phyloP scores from a whole-genome alignment of 2,888 invertebrate species.

The Cyaniris semiargus region DNA sequence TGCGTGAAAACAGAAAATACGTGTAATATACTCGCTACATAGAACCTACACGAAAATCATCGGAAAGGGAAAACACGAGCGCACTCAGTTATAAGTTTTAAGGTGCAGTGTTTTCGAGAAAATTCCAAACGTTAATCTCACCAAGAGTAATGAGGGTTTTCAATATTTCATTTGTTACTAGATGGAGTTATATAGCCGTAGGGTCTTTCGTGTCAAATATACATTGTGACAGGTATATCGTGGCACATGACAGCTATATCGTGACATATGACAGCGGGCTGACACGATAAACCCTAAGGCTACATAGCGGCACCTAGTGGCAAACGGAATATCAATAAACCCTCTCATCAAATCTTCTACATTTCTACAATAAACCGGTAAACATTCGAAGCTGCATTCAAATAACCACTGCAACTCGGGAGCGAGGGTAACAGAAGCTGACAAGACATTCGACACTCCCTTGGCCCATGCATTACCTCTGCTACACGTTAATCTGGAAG shows the following conservation, averaged over 20 bases:
- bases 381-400: constrained; percentile 1
- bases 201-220: too few species aligned
- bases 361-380: background rate
- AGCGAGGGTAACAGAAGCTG: constrained; percentile 19
- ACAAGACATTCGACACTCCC: constrained; percentile 29
- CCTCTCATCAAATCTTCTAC: background rate
- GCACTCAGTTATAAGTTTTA: background rate
- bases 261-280: too few species aligned
- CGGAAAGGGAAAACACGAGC: constrained; percentile 13
- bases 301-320: too few species aligned
- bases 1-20: constrained; percentile 12
- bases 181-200: too few species aligned
- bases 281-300: too few species aligned
- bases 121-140: background rate
- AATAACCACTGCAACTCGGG: background rate
- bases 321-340: too few species aligned
- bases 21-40: background rate
- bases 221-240: too few species aligned
- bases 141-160: too few species aligned
- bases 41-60: background rate
- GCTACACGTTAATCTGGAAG: constrained; percentile 88
- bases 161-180: too few species aligned
- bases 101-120: constrained; percentile 9
- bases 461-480: constrained; percentile 29
- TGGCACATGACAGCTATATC: too few species aligned